These are phyloP conservation scores for Oreohelix idahoensis DNA, from an alignment of 1,140 invertebrate species.

Conservation along the genomic window DNA sequence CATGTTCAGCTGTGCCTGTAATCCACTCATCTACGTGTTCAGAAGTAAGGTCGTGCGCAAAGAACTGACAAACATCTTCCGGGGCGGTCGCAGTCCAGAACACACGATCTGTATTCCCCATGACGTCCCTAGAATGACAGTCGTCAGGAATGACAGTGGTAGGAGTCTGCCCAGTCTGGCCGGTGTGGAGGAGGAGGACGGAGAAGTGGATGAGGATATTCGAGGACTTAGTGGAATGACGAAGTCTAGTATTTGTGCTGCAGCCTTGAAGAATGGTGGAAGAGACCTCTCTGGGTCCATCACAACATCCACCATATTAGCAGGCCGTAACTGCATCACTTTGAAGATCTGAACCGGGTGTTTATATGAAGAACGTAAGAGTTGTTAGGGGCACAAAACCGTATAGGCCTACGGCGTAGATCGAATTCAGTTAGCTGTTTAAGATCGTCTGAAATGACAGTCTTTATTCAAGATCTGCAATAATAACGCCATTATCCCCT, in stretches of 20 bases:
- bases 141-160: background rate
- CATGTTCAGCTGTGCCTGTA: constrained; percentile 72
- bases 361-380: too few species aligned
- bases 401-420: too few species aligned
- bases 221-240: background rate
- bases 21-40: constrained; percentile 78
- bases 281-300: too few species aligned
- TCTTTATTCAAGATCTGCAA: too few species aligned
- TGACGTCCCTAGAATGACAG: background rate
- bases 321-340: too few species aligned
- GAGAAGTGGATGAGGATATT: background rate
- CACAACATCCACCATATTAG: too few species aligned
- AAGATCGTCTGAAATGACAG: too few species aligned
- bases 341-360: too few species aligned
- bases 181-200: background rate
- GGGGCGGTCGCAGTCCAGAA: background rate
- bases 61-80: background rate
- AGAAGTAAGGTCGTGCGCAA: constrained; percentile 73
- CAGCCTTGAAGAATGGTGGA: background rate
- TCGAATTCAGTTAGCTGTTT: too few species aligned
- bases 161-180: background rate
- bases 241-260: background rate
- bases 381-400: too few species aligned
- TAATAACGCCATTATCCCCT: too few species aligned
- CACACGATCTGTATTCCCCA: constrained; percentile 10